A percentile compares a stretch with the other conserved stretches of the same genome.
Evolutionary conservation across 2,888 invertebrate species (phyloP).

Genomic region (Lacanobia wlatinum): DNA sequence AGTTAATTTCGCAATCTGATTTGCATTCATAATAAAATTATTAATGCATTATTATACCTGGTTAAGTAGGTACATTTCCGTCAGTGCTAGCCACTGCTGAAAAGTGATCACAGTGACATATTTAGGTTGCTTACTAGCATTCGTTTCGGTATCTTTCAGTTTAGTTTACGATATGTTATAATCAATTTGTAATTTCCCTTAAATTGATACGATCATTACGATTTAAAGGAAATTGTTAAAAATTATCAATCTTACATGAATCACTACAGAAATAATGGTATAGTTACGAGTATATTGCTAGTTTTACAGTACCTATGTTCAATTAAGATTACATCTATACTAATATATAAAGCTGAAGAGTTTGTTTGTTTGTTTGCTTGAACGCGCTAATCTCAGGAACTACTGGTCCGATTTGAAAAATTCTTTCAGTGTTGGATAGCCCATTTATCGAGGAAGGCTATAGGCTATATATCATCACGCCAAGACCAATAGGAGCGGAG

Average conservation of each 20-base stretch:
- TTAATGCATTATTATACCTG: neutral
- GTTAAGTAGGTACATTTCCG: neutral
- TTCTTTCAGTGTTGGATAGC: too few relatives aligned
- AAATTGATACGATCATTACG: neutral
- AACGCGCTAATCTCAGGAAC: too few relatives aligned
- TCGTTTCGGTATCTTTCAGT: neutral
- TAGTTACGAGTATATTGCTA: too few relatives aligned
- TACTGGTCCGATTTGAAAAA: too few relatives aligned
- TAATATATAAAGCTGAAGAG: too few relatives aligned
- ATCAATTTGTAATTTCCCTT: neutral
- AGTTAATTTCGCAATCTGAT: neutral
- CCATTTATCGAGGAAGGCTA: too few relatives aligned
- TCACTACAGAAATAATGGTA: neutral
- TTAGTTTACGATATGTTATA: neutral
- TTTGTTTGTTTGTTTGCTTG: too few relatives aligned
- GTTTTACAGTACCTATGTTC: neutral
- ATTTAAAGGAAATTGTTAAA: neutral
- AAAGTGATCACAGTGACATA: neutral
- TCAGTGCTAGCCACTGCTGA: neutral
- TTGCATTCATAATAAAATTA: constrained; percentile 2
- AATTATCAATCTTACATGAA: neutral
- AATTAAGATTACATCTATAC: constrained; percentile 24
- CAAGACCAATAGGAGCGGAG: too few relatives aligned
- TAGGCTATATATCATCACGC: too few relatives aligned
- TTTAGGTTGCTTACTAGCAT: too few relatives aligned